Conservation (phyloP, 2,113 vertebrate species). For the Oxyruncus cristatus region DNA sequence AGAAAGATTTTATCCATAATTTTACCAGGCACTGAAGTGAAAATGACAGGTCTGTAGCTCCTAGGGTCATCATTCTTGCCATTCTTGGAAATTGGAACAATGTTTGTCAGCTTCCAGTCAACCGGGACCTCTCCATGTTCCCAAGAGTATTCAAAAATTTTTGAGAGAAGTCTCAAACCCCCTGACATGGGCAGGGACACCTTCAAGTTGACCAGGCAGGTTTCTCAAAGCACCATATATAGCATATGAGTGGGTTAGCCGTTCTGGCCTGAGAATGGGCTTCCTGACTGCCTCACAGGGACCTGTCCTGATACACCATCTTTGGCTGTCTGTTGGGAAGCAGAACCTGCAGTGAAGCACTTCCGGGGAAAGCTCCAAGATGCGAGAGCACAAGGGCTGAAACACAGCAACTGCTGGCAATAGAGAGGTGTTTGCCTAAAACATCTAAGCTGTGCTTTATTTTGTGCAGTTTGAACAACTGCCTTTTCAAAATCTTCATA, state of each 20-base stretch:
- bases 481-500: neutral
- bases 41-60: neutral
- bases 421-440: neutral
- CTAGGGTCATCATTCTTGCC: neutral
- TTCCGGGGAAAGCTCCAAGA: neutral
- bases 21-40: neutral
- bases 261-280: neutral
- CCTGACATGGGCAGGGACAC: accelerated
- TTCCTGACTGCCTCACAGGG: neutral
- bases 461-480: neutral
- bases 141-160: neutral
- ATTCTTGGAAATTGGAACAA: neutral
- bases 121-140: neutral
- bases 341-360: neutral
- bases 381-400: neutral
- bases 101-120: neutral
- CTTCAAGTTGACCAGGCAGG: neutral
- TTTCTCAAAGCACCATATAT: neutral
- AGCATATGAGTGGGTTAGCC: neutral
- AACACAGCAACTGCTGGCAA: neutral
- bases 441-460: neutral
- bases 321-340: accelerated
- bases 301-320: neutral
- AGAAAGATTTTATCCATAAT: neutral
- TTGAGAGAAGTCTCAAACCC: neutral